Evolutionary conservation across 1,140 invertebrate genomes (phyloP).

Genomic region (Diorhabda sublineata): DNA sequence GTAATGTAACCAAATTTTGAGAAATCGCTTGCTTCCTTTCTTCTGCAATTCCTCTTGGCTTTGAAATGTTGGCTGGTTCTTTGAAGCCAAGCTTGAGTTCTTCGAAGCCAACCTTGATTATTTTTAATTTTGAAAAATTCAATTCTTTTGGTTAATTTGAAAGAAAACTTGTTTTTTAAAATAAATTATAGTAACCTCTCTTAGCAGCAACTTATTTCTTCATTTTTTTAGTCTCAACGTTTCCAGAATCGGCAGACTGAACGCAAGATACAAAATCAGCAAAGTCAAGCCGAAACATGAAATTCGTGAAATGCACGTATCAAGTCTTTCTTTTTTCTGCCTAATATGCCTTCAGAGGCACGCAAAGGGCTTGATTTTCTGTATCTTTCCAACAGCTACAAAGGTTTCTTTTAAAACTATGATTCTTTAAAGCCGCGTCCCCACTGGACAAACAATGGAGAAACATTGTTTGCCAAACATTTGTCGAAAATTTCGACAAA

Average conservation of each 20-base stretch:
- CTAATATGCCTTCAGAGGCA: conserved; percentile 4
- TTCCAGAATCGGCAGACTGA: neutral
- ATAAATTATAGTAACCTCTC: conserved; percentile 2
- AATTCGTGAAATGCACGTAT: conserved; percentile 6
- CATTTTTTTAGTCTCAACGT: neutral
- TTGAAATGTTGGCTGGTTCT: neutral
- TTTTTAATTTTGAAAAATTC: neutral
- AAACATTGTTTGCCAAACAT: too few species aligned
- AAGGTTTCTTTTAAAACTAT: neutral
- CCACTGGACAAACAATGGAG: too few species aligned
- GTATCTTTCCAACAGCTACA: neutral
- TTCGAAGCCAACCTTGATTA: too few species aligned
- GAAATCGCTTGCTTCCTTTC: conserved; percentile 13
- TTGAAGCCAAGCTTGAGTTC: neutral
- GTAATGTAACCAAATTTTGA: conserved; percentile 10
- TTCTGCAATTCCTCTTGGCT: conserved; percentile 4
- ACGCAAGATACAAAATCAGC: neutral
- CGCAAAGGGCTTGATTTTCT: conserved; percentile 1
- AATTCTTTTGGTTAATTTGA: neutral
- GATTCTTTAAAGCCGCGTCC: neutral
- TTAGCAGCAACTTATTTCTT: conserved; percentile 7
- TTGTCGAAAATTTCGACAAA: too few species aligned
- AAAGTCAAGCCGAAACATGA: neutral
- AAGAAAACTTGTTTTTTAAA: conserved; percentile 4
- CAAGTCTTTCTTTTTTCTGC: conserved; percentile 6